phyloP scores from a whole-genome alignment of 2,888 invertebrate species.

The Andrena bicolor region DNA sequence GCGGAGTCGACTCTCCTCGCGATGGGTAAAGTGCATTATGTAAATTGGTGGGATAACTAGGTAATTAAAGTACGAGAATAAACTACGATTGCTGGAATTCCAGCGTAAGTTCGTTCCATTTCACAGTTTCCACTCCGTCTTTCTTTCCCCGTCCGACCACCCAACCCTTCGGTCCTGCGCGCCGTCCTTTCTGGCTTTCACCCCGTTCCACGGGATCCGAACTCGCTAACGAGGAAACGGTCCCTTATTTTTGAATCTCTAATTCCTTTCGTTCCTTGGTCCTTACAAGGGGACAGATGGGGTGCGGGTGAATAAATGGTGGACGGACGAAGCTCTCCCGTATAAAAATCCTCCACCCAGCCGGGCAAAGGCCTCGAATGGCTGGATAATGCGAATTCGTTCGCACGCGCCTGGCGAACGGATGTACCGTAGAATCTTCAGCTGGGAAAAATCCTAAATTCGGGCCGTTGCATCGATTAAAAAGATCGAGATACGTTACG shows the following conservation, averaged over 20 bases:
- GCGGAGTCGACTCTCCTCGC: conserved; percentile 56
- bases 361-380: background rate
- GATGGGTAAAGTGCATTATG: conserved; percentile 71
- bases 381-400: conserved; percentile 64
- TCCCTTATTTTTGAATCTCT: conserved; percentile 71
- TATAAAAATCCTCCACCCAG: conserved; percentile 45
- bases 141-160: background rate
- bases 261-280: conserved; percentile 61
- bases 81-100: conserved; percentile 73
- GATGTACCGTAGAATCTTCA: conserved; percentile 26
- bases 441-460: conserved; percentile 75
- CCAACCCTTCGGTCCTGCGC: background rate
- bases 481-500: conserved; percentile 68
- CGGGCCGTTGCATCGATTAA: conserved; percentile 72
- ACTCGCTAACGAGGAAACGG: conserved; percentile 67
- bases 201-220: conserved; percentile 39
- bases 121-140: conserved; percentile 52
- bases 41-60: conserved; percentile 74
- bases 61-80: conserved; percentile 76
- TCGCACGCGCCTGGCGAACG: conserved; percentile 62
- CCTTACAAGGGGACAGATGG: conserved; percentile 11
- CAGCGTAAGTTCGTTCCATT: conserved; percentile 68
- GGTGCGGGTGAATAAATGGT: conserved; percentile 41
- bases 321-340: conserved; percentile 46
- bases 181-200: conserved; percentile 9